Evolutionary conservation across 1,140 invertebrate genomes (phyloP), one percentile per base, ranked within the genome.

Genomic region (Drosophila repletoides): DNA sequence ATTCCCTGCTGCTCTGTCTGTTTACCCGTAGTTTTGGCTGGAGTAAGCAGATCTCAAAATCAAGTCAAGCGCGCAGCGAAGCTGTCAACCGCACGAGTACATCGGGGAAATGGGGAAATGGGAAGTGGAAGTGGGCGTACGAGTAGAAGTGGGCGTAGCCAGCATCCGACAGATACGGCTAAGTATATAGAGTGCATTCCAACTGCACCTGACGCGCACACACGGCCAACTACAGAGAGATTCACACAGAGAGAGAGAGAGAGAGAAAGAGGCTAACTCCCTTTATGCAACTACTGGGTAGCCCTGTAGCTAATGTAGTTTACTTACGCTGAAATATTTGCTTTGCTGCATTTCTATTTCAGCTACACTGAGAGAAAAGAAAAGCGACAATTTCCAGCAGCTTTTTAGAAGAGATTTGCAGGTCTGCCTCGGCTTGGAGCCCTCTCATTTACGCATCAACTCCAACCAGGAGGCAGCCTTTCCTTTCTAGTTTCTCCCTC

Each of bases 241-340:
- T 14, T 4, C 17, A 53, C 22, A 40, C 2, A 40, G 14, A 22
- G 12, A 1, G 5, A 26, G 22, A 14, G 12, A 9, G 10, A 7
- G 17, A 29, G 46, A 10, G 2, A n/a, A n/a, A n/a, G n/a, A n/a
- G n/a, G n/a, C n/a, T n/a, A n/a, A 26, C 12, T 51, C 5, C 29
- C 15, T 26, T 45, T 28, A 26, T 45, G 28, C 26, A 1, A 3
- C n/a, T 21, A 2, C 19, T 38, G 26, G 9, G 29, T 34, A 5
- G 48, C 26, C 49, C 59, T 80, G 76, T 59, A 72, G 72, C 77
- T 81, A 81, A 81, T 79, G 76, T 59, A 77, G 77, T 81, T 81
- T 81, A 73, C 77, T 77, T 76, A 53, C 72, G 73, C 56, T 84
- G 59, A 76, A 83, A 77, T 81, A 77, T 81, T 81, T 81, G 79